A percentile compares a stretch with the other conserved stretches of the same genome.
Evolutionary conservation across 2,113 vertebrate genomes (phyloP).

Genomic region (Platysternon megacephalum): DNA sequence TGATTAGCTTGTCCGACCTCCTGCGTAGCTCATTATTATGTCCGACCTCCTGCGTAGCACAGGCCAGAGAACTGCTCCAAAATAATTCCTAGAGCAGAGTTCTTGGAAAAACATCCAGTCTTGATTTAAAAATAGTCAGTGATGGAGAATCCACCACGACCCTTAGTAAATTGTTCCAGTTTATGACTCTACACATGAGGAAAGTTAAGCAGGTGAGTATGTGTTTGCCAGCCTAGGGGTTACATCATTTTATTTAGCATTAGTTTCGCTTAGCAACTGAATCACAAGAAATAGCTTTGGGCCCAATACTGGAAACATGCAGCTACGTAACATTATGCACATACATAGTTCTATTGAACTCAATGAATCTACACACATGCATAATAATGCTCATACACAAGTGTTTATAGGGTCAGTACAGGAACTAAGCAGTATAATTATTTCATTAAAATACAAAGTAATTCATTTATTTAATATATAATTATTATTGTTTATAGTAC

Average conservation of each 20-base stretch:
- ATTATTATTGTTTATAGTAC: background rate
- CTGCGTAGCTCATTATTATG: too few species aligned
- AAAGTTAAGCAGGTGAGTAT: background rate
- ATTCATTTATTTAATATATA: background rate
- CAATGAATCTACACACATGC: background rate
- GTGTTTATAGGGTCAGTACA: background rate
- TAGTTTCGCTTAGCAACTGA: background rate
- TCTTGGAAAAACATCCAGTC: too few species aligned
- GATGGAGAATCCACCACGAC: too few species aligned
- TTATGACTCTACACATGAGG: too few species aligned
- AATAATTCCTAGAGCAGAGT: too few species aligned
- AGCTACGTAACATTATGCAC: background rate
- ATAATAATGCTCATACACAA: background rate
- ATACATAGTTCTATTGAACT: background rate
- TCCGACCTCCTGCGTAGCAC: too few species aligned
- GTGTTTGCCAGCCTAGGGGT: background rate
- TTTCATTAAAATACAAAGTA: background rate
- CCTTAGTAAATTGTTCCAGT: too few species aligned
- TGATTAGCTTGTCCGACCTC: too few species aligned
- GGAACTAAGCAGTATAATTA: fast-evolving
- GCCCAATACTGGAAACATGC: background rate
- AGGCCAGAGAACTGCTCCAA: too few species aligned
- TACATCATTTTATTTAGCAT: too few species aligned
- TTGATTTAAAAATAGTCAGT: too few species aligned
- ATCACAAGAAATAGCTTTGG: background rate